Evolutionary conservation across 1,140 invertebrate species (phyloP), one percentile per base, ranked within the genome.

Genomic region (Cydia fagiglandana): DNA sequence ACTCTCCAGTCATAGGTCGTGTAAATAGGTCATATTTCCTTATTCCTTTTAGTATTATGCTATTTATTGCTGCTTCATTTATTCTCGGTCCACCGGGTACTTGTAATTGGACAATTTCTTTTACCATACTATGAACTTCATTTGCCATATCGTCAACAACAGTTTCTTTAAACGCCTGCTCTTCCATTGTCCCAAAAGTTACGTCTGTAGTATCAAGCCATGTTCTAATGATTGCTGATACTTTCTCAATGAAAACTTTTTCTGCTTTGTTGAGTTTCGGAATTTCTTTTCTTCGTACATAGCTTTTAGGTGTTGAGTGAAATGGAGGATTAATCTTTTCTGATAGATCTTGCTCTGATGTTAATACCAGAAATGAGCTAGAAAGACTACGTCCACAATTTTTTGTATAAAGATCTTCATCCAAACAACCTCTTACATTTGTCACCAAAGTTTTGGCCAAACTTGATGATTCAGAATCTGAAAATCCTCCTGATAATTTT

Each of bases 141-240:
- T 74, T 76, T n/a, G 78, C 45, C 45, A 79, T 77, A 70, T 79
- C 76, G 30, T 70, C 50, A 4, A 75, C 50, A 9, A 77, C 68
- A 3, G 41, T 66, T 28, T 77, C 74, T 73, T 77, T 77, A 24
- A 50, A 75, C 13, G 56, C 30, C 2, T 70, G 34, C 13, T 77
- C 74, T 45, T 81, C 75, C 68, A 64, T 13, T 45, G 75, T 78
- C 24, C 78, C 45, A 41, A 77, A 79, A 15, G 30, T 53, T 76
- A 45, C 53, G 77, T 78, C n/a, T 83, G 83, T 77, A 85, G 66
- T 78, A 12, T 83, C 68, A 53, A 87, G 77, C 86, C 86, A 88
- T 7, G 66, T 7, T 38, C 70, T 79, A 38, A 88, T 80, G 24
- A 81, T 3, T 53, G 73, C 28, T 20, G 76, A 50, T 56, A 87